Conservation (phyloP, 1,140 invertebrate genomes). For the Melitaea cinxia region DNA sequence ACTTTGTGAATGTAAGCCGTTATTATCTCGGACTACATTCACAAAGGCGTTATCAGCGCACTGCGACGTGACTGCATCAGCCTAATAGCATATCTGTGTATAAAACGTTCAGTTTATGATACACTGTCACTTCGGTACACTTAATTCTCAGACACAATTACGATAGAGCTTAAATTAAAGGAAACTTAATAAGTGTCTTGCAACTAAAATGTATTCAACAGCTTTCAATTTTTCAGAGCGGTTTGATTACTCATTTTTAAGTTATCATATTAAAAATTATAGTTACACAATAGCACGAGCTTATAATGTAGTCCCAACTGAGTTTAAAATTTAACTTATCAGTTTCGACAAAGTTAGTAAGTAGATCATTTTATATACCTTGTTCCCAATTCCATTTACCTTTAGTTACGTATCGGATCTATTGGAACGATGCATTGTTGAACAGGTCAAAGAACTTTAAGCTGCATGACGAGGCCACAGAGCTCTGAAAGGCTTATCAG, state of each 20-base stretch:
- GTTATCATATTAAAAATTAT: too few species aligned
- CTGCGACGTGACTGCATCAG: conserved; percentile 29
- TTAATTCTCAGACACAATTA: conserved; percentile 22
- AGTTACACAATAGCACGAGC: too few species aligned
- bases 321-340: too few species aligned
- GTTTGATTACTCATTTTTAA: too few species aligned
- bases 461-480: conserved; percentile 9
- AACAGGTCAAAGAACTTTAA: conserved; percentile 8
- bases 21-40: conserved; percentile 25
- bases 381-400: conserved; percentile 1
- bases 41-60: conserved; percentile 26
- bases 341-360: background rate
- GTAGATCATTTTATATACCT: background rate
- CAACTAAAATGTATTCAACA: too few species aligned
- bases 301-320: too few species aligned
- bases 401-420: conserved; percentile 3
- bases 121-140: conserved; percentile 16
- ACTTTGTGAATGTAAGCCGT: conserved; percentile 18
- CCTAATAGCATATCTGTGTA: conserved; percentile 29
- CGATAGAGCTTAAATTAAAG: too few species aligned
- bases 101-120: conserved; percentile 26
- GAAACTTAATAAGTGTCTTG: too few species aligned
- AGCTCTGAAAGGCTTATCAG: conserved; percentile 15
- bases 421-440: conserved; percentile 2
- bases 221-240: too few species aligned